A percentile compares a stretch with the other conserved stretches of the same genome.
Conservation (phyloP, 1,140 invertebrate genomes). For the Tyrophagus putrescentiae region DNA sequence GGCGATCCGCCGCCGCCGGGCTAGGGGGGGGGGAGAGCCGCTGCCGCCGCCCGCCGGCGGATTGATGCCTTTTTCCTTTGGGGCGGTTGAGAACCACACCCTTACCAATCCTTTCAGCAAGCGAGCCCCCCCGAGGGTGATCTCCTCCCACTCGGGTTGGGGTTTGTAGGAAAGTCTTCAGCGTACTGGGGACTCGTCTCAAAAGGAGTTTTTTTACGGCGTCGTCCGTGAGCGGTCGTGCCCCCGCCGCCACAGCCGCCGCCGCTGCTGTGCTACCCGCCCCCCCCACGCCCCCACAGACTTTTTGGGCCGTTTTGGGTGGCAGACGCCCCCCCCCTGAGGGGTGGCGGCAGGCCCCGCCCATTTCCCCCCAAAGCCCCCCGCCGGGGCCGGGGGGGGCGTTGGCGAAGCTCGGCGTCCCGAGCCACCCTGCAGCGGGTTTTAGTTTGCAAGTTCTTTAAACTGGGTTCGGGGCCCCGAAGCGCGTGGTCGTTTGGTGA, state of each 20-base stretch:
- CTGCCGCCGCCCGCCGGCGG: slow-evolving; percentile 45
- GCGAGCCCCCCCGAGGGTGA: slow-evolving; percentile 71
- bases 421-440: slow-evolving; percentile 92
- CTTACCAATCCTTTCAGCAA: slow-evolving; percentile 97
- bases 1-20: background rate
- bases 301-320: slow-evolving; percentile 95
- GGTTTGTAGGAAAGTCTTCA: slow-evolving; percentile 87
- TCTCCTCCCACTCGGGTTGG: slow-evolving; percentile 93
- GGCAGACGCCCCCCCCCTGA: slow-evolving; percentile 34
- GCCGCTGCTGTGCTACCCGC: slow-evolving; percentile 46
- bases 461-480: slow-evolving; percentile 91
- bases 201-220: slow-evolving; percentile 94
- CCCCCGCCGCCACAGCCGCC: slow-evolving; percentile 42
- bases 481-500: slow-evolving; percentile 93
- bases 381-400: slow-evolving; percentile 46
- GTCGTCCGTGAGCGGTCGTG: slow-evolving; percentile 69
- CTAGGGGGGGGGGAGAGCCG: slow-evolving; percentile 18
- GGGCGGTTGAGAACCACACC: slow-evolving; percentile 96
- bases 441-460: slow-evolving; percentile 99
- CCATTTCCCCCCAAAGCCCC: background rate
- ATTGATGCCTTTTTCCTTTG: slow-evolving; percentile 96
- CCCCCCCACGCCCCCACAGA: no score
- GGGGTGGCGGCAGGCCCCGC: slow-evolving; percentile 26
- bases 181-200: slow-evolving; percentile 82
- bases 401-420: slow-evolving; percentile 73